Evolutionary conservation across 2,113 vertebrate species (phyloP).

Genomic region (Oryzias curvinotus): DNA sequence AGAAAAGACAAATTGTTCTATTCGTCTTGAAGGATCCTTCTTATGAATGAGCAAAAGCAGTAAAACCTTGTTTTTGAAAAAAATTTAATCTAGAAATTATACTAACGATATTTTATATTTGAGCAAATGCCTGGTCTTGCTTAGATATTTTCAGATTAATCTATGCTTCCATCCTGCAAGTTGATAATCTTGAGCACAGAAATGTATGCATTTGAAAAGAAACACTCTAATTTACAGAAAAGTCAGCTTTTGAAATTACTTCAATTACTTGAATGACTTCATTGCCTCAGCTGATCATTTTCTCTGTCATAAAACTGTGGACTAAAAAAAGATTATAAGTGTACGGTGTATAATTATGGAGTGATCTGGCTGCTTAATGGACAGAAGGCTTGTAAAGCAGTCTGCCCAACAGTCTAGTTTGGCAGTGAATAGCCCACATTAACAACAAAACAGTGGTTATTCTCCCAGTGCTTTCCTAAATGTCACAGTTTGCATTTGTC

Average conservation of each 20-base stretch:
- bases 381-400: conserved; percentile 57
- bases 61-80: conserved; percentile 45
- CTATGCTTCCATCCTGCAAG: conserved; percentile 13
- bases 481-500: conserved; percentile 80
- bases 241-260: too few relatives aligned
- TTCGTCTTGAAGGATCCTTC: conserved; percentile 59
- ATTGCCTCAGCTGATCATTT: conserved; percentile 6
- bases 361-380: conserved; percentile 54
- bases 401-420: conserved; percentile 56
- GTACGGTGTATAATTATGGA: conserved; percentile 39
- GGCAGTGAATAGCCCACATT: conserved; percentile 61
- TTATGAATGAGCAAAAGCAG: conserved; percentile 66
- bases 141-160: conserved; percentile 30
- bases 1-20: conserved; percentile 76
- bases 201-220: too few relatives aligned
- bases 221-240: too few relatives aligned
- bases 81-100: too few relatives aligned
- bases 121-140: too few relatives aligned
- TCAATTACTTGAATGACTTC: too few relatives aligned
- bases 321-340: conserved; percentile 20
- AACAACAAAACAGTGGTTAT: conserved; percentile 68
- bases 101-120: too few relatives aligned
- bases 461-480: conserved; percentile 77
- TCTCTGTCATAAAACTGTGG: conserved; percentile 6
- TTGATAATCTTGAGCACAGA: too few relatives aligned